Evolutionary conservation across 2,113 vertebrate genomes (phyloP).

Genomic region (Callipepla squamata): DNA sequence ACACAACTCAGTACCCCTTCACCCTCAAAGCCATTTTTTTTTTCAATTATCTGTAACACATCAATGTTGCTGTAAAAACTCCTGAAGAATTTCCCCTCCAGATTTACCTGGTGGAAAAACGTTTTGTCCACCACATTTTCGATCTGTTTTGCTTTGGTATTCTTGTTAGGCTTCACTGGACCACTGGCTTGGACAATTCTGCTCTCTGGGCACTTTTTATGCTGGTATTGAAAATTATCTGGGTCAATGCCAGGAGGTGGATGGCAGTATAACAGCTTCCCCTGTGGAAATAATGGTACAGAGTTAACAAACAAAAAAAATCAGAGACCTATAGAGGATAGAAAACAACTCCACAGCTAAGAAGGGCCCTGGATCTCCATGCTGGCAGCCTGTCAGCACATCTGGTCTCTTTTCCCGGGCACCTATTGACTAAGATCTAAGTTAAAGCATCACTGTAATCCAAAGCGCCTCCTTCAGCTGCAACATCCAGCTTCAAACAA

Average conservation of each 20-base stretch:
- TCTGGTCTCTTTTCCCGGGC: not conserved
- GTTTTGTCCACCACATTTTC: conserved; percentile 92
- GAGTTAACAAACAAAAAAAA: not conserved
- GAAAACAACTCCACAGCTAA: not conserved
- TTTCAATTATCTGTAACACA: not conserved
- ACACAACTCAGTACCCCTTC: not conserved
- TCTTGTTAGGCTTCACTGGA: conserved; percentile 28
- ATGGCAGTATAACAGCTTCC: conserved; percentile 93
- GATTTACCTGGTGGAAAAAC: conserved; percentile 94
- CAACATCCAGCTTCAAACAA: not conserved
- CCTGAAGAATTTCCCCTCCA: not conserved
- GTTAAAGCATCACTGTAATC: not conserved
- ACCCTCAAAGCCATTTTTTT: not conserved
- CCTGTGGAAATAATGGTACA: conserved; percentile 72
- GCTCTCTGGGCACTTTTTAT: conserved; percentile 64
- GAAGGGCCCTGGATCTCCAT: not conserved
- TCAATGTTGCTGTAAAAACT: not conserved
- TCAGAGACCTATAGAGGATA: not conserved
- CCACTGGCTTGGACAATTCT: not conserved
- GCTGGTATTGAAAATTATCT: conserved; percentile 87
- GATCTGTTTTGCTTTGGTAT: conserved; percentile 83
- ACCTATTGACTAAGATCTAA: not conserved
- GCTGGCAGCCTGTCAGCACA: not conserved
- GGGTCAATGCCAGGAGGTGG: conserved; percentile 86
- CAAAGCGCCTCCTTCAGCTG: not conserved